Evolutionary conservation across 2,888 invertebrate genomes (phyloP), one percentile per base, ranked within the genome.

Genomic region (Seira musarum): DNA sequence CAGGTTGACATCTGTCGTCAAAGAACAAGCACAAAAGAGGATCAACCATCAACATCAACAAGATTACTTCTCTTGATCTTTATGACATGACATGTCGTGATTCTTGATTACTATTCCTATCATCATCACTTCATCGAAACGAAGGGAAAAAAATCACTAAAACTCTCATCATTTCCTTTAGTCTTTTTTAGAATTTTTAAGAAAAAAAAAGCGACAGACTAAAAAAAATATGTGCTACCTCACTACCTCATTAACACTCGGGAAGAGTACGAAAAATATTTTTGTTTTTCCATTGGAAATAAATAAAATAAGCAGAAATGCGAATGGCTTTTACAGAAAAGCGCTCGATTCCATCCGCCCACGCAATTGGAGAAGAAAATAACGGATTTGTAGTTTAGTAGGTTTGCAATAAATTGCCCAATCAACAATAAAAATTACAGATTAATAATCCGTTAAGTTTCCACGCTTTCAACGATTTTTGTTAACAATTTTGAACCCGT

Each of bases 1-100:
- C 63, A 63, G 63, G 63, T 19, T 72, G 71, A 72, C 71, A 72
- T 72, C 63, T 61, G 64, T 72, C 64, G 71, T 63, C 71, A 60
- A 61, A 40, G 40, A 61, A 72, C 30, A 63, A 24, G 35, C 61
- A 49, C 71, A 72, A n/a, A n/a, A n/a, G 24, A 24, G 64, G 64
- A 72, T 63, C 21, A 63, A 19, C 21, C 19, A 22, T 17, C 63
- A 21, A 21, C 21, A 63, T 63, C 63, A 5, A 19, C 63, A 63
- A n/a, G n/a, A n/a, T n/a, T n/a, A n/a, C n/a, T n/a, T n/a, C n/a
- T n/a, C n/a, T n/a, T n/a, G n/a, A n/a, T n/a, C n/a, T 63, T 13
- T 19, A n/a, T 22, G 10, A 21, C 63, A 40, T 40, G 40, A 5
- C 17, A 15, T n/a, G n/a, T n/a, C n/a, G n/a, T n/a, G n/a, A n/a